Evolutionary conservation across 30 jellyfish, hydroid and myxozoan species (phyloP).

Genomic region (Aurelia aurita complex sp. Pacific): DNA sequence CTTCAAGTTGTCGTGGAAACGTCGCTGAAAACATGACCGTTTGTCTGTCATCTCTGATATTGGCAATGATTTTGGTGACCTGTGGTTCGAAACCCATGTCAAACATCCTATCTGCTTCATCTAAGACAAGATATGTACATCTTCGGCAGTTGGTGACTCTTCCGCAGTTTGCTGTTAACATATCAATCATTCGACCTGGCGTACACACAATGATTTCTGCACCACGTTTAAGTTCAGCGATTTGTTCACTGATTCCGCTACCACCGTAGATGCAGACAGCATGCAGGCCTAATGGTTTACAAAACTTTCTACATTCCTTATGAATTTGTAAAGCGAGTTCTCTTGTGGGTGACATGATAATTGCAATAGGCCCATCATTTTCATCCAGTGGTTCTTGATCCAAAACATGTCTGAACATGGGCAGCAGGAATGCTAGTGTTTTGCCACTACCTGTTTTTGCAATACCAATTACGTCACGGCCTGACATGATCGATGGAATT

Average conservation of each 20-base stretch:
- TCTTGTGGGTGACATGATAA: conserved; percentile 98
- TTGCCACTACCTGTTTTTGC: conserved; percentile 99
- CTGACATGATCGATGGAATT: conserved; percentile 98
- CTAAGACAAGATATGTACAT: conserved; percentile 94
- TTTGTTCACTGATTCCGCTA: conserved; percentile 98
- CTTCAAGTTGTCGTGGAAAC: conserved; percentile 97
- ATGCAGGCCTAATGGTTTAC: conserved; percentile 81
- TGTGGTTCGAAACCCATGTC: conserved; percentile 99
- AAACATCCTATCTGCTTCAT: conserved; percentile 99
- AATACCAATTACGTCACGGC: conserved; percentile 99
- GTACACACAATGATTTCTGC: conserved; percentile 99
- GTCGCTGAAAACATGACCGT: conserved; percentile 99
- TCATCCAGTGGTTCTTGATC: conserved; percentile 93
- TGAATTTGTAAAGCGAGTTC: conserved; percentile 96
- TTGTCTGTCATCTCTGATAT: conserved; percentile 96
- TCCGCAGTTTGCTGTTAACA: conserved; percentile 98
- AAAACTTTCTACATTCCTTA: conserved; percentile 87
- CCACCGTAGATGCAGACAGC: conserved; percentile 99
- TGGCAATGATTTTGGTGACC: conserved; percentile 90
- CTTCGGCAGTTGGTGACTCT: conserved; percentile 97
- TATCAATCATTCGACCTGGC: conserved; percentile 99
- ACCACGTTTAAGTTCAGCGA: conserved; percentile 97
- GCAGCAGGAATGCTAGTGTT: conserved; percentile 94
- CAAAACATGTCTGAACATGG: conserved; percentile 98
- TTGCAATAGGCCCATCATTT: conserved; percentile 99